Conservation (phyloP, 2,888 invertebrate species). For the Eremobia ochroleuca region DNA sequence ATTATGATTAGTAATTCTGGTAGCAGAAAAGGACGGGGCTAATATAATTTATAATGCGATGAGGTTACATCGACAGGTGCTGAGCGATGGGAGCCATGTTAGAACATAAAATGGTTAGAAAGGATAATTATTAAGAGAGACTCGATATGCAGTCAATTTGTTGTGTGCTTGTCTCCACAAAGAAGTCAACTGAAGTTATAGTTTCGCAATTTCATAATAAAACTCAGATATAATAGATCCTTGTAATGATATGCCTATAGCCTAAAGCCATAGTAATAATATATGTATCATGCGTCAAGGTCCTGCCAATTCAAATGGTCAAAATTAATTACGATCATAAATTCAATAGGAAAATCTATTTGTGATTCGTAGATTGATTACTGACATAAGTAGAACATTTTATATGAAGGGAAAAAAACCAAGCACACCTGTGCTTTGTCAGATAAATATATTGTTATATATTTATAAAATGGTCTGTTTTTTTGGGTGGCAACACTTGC, state of each 20-base stretch:
- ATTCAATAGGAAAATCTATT: constrained; percentile 58
- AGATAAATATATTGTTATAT: constrained; percentile 68
- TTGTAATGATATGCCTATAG: constrained; percentile 15
- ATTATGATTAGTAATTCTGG: constrained; percentile 35
- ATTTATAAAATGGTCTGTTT: constrained; percentile 76
- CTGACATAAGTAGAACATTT: constrained; percentile 61
- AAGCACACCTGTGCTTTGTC: constrained; percentile 71
- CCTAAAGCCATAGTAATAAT: constrained; percentile 12
- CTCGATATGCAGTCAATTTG: background rate
- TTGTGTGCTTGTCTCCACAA: background rate
- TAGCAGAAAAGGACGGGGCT: constrained; percentile 5
- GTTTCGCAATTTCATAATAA: background rate
- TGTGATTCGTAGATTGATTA: constrained; percentile 69
- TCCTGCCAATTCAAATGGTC: constrained; percentile 41
- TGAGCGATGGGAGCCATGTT: constrained; percentile 13
- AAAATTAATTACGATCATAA: constrained; percentile 56
- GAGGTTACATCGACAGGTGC: constrained; percentile 14
- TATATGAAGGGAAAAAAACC: constrained; percentile 66
- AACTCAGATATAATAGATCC: constrained; percentile 1
- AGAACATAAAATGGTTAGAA: background rate
- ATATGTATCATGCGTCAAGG: constrained; percentile 41
- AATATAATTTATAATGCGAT: constrained; percentile 12
- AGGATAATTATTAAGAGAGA: background rate
- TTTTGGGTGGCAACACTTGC: constrained; percentile 72
- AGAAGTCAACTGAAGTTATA: background rate